Conservation (phyloP, 2,113 vertebrate species). For the Caloenas nicobarica region DNA sequence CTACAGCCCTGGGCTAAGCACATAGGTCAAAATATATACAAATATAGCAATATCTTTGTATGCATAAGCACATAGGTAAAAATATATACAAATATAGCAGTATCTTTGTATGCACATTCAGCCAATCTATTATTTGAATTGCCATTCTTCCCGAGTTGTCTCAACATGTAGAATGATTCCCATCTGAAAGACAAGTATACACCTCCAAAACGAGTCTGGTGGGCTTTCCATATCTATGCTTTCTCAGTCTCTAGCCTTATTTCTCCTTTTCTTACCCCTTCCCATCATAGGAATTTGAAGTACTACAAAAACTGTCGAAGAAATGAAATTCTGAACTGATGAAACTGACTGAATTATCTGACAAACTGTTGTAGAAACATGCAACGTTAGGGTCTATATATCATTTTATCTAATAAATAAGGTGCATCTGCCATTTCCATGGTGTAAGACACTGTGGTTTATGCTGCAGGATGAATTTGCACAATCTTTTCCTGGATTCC, state of each 20-base stretch:
- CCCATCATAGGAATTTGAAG: neutral
- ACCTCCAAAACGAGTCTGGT: neutral
- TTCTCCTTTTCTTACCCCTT: neutral
- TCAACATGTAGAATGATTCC: neutral
- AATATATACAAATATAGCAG: fast-evolving
- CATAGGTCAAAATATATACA: neutral
- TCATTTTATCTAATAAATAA: neutral
- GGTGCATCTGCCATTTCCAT: neutral
- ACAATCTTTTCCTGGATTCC: neutral
- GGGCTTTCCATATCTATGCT: neutral
- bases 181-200: neutral
- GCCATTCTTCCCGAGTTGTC: neutral
- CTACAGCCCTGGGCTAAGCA: neutral
- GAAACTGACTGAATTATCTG: neutral
- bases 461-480: neutral
- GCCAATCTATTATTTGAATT: neutral
- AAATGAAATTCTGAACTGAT: neutral
- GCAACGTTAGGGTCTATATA: neutral
- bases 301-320: neutral
- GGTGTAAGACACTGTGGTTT: neutral
- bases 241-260: neutral
- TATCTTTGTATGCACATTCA: neutral
- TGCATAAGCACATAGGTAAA: no score
- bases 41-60: fast-evolving
- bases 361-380: neutral